Conservation (phyloP, 2,797 vertebrate species). For the Sebastes trivittatus region DNA sequence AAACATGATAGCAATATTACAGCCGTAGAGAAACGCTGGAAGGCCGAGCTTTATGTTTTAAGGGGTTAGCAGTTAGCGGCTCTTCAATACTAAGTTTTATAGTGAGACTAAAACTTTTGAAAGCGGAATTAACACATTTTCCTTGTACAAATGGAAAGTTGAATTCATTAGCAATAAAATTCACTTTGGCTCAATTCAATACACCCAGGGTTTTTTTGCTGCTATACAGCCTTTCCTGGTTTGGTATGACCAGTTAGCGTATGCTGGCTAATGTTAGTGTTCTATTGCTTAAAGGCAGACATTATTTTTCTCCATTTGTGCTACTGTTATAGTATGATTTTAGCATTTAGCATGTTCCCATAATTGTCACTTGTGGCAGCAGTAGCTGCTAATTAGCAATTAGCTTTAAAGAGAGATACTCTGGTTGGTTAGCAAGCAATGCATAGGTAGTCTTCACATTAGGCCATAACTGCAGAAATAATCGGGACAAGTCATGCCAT, state of each 20-base stretch:
- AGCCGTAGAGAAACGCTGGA: neutral
- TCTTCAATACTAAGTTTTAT: neutral
- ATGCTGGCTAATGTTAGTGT: neutral
- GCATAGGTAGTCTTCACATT: neutral
- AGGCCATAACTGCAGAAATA: neutral
- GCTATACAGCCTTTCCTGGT: neutral
- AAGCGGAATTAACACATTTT: neutral
- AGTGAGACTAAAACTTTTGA: neutral
- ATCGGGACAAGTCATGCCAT: neutral
- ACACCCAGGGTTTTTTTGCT: neutral
- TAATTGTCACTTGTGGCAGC: neutral
- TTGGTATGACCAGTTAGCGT: neutral
- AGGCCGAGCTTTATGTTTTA: neutral
- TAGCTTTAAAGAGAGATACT: neutral
- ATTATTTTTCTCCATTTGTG: neutral
- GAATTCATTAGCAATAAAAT: neutral
- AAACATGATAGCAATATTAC: neutral
- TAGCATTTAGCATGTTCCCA: neutral
- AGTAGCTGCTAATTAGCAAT: neutral
- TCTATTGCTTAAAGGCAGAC: neutral
- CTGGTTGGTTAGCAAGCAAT: neutral
- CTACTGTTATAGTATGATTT: neutral
- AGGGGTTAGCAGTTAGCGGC: neutral
- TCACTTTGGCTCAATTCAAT: neutral
- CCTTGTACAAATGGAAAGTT: neutral